Base-by-base conservation (phyloP, 2,113 vertebrate species). In the Centropus unirufus region DNA sequence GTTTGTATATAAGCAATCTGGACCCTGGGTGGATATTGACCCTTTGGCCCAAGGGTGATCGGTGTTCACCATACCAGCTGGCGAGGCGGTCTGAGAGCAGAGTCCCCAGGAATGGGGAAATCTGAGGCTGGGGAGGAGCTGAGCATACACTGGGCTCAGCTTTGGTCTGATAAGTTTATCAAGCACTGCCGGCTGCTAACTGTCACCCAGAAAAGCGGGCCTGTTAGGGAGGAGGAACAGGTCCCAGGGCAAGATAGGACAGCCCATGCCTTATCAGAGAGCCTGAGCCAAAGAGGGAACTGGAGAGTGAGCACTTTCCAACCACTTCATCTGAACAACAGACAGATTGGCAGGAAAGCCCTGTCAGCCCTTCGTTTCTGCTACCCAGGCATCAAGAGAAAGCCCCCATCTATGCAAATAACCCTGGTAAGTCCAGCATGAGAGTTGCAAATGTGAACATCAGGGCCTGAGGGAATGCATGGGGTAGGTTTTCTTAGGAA, bases 141-240 rank as follows among this genome's bases (percentile, higher is more conserved):
- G 96, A 93, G 89, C 32, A 1, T 14, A 90, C 92, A 34, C 8
- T 16, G 62, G 74, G 83, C 97, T 96, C 95, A 97, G 96, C 96
- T 98, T 96, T 91, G 91, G 90, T 51, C 95, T 96, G 99, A 99
- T 99, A 99, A 98, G 92, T 98, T 99, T 99, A 99, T 99, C 99
- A 98, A 70, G 84, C 57, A 24, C 67, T 87, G 93, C 92, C 96
- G 96, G 98, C 96, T 98, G 97, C 97, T 97, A 99, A 99, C 99
- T 97, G 99, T 97, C 97, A 91, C 97, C 93, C 1, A 5, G 92
- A 42, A 49, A 91, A 90, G 72, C 3, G 23, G 20, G 87, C 59
- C 66, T 97, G 87, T 96, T 82, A 55, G 67, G 96, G 96, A 95
- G 90, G 97, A 86, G 95, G 96, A 92, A 83, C 93, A 89, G 44